Percentiles rank a stretch among this genome's conserved stretches.
Conservation (phyloP, 2,797 vertebrate species). For the Syncerus caffer region DNA sequence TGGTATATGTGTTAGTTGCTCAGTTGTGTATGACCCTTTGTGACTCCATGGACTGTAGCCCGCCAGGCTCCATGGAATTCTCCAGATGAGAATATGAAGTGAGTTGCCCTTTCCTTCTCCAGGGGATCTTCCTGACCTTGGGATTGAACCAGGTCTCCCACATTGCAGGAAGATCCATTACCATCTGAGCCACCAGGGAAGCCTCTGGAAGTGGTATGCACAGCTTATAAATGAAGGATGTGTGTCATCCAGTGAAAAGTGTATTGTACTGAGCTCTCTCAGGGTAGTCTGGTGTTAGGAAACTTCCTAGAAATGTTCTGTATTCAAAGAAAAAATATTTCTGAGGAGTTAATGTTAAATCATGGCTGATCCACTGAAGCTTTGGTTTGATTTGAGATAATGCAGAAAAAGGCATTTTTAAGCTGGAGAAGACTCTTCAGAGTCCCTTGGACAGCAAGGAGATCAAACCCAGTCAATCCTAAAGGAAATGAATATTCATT, state of each 20-base stretch:
- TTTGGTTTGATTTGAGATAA: constrained; percentile 37
- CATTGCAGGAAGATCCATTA: background rate
- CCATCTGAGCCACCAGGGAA: background rate
- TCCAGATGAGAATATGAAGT: background rate
- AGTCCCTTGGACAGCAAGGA: background rate
- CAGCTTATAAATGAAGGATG: background rate
- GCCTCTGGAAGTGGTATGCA: background rate
- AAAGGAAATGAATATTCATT: background rate
- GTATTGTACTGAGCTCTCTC: background rate
- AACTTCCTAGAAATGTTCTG: background rate
- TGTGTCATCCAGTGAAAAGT: background rate
- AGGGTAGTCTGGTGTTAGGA: background rate
- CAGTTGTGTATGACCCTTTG: background rate
- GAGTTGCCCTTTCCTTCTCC: background rate
- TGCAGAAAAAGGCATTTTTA: background rate
- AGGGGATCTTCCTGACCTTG: background rate
- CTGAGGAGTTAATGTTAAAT: constrained; percentile 3
- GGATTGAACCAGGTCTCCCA: background rate
- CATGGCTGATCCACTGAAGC: background rate
- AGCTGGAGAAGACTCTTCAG: background rate
- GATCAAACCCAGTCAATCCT: background rate
- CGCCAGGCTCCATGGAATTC: background rate
- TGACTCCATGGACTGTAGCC: background rate
- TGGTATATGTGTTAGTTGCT: background rate
- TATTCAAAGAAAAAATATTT: constrained; percentile 12